Conservation (phyloP, 2,888 invertebrate species). For the Onchidella celtica region DNA sequence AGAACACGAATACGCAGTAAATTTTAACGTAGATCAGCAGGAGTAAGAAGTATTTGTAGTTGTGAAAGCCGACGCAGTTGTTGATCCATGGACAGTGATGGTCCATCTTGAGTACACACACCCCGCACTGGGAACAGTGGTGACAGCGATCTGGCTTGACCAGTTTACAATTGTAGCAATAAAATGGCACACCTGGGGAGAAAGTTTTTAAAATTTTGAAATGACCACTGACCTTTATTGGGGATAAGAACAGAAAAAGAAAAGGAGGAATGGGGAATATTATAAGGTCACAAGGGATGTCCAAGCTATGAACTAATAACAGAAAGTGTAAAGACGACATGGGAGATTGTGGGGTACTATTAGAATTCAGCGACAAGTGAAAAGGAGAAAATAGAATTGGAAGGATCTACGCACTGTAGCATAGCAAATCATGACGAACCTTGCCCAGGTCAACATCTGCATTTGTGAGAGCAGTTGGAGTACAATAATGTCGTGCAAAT, state of each 20-base stretch:
- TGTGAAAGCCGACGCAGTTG: conserved; percentile 40
- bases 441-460: no score
- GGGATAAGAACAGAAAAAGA: no score
- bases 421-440: no score
- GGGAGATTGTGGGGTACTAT: neutral
- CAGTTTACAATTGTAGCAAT: conserved; percentile 20
- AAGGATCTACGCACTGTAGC: no score
- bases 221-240: neutral
- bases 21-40: neutral
- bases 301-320: neutral
- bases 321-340: neutral
- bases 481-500: no score
- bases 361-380: no score
- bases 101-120: conserved; percentile 36
- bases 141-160: conserved; percentile 44
- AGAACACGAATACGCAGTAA: neutral
- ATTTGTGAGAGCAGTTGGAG: no score
- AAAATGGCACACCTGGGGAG: neutral
- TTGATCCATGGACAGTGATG: conserved; percentile 43
- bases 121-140: conserved; percentile 32
- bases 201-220: neutral
- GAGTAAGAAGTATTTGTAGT: conserved; percentile 39
- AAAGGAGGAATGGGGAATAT: no score
- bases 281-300: neutral
- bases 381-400: no score